Evolutionary conservation across 2,888 invertebrate species (phyloP), one percentile per base, ranked within the genome.

Genomic region (Philereme vetulata): DNA sequence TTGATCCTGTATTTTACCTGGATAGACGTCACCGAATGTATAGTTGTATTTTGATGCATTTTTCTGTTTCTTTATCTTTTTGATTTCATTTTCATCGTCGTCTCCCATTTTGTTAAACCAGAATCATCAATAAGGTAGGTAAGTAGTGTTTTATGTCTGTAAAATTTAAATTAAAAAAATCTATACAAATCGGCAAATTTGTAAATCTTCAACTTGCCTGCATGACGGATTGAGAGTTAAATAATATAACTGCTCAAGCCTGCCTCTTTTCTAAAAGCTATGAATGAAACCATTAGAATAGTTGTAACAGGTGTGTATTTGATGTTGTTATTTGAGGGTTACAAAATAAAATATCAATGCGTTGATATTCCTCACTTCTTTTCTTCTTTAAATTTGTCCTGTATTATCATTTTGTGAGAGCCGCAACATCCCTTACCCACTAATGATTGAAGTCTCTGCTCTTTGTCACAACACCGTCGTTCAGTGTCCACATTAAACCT

Each of bases 321-420:
- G 51, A 49, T 64, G 72, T 76, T 77, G 50, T 34, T 53, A 62
- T 60, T 66, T 70, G 61, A 77, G 85, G 88, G 87, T 90, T 91
- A 92, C 90, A 91, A 92, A 91, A 90, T 91, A 90, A 90, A 91
- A 89, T 69, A 74, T 83, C 82, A 84, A 82, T 82, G 76, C 56
- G 59, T 55, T 53, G 52, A 52, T 45, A 4, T 21, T 46, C 42
- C 56, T 74, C 55, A 58, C 52, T 77, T 77, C 51, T 83, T 76
- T 0, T 81, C 77, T 32, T 83, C 74, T 63, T 82, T 82, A 59
- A 56, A 87, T 66, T 90, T 85, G 7, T 90, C 86, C 65, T 88
- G 88, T 58, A 89, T 81, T 4, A 84, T 79, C 68, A 88, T 61
- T 75, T 91, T 91, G 62, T 91, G 90, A 4, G 86, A 68, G 5